Evolutionary conservation across 2,113 vertebrate genomes (phyloP).

Genomic region (Stomatorhinus ivindoensis): DNA sequence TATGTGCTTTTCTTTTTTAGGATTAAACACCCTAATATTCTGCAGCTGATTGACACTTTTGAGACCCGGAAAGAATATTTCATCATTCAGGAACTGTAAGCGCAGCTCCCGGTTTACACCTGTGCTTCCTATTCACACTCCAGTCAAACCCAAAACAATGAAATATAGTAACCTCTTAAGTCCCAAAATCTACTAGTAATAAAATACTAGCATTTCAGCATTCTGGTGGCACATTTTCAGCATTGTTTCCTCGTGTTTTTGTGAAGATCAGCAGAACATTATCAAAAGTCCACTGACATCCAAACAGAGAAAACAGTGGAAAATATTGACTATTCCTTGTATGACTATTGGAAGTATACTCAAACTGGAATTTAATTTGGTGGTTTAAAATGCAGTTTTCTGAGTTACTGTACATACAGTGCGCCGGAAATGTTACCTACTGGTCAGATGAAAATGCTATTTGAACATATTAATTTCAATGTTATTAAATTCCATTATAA

Average conservation of each 20-base stretch:
- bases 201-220: background rate
- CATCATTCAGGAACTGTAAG: slow-evolving; percentile 79
- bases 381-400: background rate
- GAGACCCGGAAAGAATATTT: slow-evolving; percentile 75
- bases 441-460: background rate
- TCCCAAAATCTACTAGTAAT: background rate
- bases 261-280: background rate
- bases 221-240: background rate
- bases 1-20: slow-evolving; percentile 45
- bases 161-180: background rate
- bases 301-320: background rate
- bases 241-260: background rate
- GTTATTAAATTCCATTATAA: background rate
- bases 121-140: background rate
- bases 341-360: background rate
- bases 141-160: background rate
- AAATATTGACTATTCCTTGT: background rate
- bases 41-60: slow-evolving; percentile 74
- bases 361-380: background rate
- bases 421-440: background rate
- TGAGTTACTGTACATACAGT: background rate
- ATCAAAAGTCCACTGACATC: background rate
- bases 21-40: slow-evolving; percentile 73
- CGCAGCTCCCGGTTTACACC: background rate
- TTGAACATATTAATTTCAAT: background rate